Evolutionary conservation across 2,113 vertebrate genomes (phyloP).

Genomic region (Pelecanus crispus): DNA sequence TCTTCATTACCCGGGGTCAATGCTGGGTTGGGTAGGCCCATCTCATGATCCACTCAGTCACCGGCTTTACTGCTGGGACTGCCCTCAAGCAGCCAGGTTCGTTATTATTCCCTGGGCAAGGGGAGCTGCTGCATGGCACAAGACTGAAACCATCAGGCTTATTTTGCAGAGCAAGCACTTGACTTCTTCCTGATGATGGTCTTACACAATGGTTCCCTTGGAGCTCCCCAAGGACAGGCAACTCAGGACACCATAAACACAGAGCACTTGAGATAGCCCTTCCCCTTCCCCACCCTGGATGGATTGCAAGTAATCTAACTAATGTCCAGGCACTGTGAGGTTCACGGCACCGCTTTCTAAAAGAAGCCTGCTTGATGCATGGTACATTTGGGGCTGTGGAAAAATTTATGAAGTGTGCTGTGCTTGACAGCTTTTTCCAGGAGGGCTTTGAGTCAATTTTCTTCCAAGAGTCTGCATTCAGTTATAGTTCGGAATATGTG

Average conservation of each 20-base stretch:
- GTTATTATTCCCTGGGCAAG: background rate
- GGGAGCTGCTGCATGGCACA: background rate
- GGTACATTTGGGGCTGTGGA: constrained; percentile 55
- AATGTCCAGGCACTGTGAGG: background rate
- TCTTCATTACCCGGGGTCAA: background rate
- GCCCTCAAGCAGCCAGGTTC: background rate
- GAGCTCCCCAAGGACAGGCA: background rate
- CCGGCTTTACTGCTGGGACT: background rate
- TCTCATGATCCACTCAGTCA: background rate
- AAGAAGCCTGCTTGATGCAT: constrained; percentile 4
- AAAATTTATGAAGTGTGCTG: constrained; percentile 64
- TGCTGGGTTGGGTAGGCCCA: background rate
- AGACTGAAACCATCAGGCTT: background rate
- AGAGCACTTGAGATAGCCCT: background rate
- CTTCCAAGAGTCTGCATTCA: constrained; percentile 72
- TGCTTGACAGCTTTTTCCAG: constrained; percentile 64
- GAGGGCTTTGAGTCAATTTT: constrained; percentile 59
- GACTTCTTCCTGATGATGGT: background rate
- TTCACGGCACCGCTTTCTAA: background rate
- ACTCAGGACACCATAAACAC: background rate
- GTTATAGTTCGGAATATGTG: constrained; percentile 69
- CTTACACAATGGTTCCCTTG: background rate
- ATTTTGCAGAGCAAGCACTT: background rate
- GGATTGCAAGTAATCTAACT: background rate
- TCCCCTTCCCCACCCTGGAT: background rate